Evolutionary conservation across 2,888 invertebrate genomes (phyloP).

Genomic region (Drosophila demipolita): DNA sequence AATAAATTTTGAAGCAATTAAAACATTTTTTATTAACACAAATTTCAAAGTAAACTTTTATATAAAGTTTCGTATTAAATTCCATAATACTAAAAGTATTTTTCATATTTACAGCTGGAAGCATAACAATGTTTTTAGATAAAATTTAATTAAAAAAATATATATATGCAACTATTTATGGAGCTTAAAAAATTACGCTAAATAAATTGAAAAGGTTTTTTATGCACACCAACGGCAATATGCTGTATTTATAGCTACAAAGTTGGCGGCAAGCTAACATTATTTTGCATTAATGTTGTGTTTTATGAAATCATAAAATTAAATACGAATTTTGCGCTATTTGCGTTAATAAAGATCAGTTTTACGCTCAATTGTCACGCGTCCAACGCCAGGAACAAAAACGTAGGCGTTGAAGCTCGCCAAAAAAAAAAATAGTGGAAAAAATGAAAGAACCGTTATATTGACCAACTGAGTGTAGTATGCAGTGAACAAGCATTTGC

Average conservation of each 20-base stretch:
- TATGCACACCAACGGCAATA: not conserved
- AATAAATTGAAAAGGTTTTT: not conserved
- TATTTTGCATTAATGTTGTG: too few relatives aligned
- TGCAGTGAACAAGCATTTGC: conserved; percentile 61
- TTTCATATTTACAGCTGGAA: not conserved
- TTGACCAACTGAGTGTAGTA: conserved; percentile 75
- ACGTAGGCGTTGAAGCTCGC: conserved; percentile 18
- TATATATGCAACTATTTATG: not conserved
- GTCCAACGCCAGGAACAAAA: conserved; percentile 31
- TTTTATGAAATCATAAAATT: not conserved
- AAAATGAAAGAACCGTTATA: conserved; percentile 60
- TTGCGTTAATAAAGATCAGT: not conserved
- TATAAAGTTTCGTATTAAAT: not conserved
- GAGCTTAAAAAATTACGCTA: not conserved
- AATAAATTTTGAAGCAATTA: too few relatives aligned
- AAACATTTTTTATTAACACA: not conserved
- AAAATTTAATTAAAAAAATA: not conserved
- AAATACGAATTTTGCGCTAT: not conserved
- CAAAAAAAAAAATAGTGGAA: not conserved
- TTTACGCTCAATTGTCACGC: conserved; percentile 15
- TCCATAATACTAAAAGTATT: not conserved
- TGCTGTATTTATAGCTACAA: not conserved
- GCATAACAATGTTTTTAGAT: not conserved
- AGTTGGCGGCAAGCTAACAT: not conserved
- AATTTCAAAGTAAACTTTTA: not conserved